A percentile compares a stretch with the other conserved stretches of the same genome.
phyloP scores from a whole-genome alignment of 2,888 invertebrate species.

The Cerastis leucographa region DNA sequence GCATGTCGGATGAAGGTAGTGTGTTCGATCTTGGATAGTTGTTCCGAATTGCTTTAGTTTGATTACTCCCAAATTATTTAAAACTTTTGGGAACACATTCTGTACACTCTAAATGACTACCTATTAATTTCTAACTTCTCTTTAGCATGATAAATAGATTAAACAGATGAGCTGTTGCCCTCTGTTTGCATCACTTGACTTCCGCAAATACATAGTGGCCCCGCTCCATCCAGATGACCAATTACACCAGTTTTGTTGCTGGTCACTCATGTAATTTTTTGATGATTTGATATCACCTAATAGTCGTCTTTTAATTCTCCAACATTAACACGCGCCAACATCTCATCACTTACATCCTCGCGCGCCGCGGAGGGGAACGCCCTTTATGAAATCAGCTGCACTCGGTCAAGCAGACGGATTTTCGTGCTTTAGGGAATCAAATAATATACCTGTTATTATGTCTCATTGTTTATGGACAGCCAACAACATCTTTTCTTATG shows the following conservation, averaged over 20 bases:
- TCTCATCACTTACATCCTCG: slow-evolving; percentile 71
- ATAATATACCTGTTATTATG: slow-evolving; percentile 77
- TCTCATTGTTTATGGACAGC: slow-evolving; percentile 71
- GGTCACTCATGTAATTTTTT: too few relatives aligned
- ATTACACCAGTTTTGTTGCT: too few relatives aligned
- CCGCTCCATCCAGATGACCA: background rate
- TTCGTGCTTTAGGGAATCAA: slow-evolving; percentile 81
- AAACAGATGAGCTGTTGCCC: too few relatives aligned
- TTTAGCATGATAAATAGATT: too few relatives aligned
- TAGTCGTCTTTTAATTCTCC: background rate
- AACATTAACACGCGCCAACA: slow-evolving; percentile 62
- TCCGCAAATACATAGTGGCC: background rate
- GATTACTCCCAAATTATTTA: background rate
- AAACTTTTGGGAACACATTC: too few relatives aligned
- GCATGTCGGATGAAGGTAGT: background rate
- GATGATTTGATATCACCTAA: background rate
- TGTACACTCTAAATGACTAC: too few relatives aligned
- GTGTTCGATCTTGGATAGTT: background rate
- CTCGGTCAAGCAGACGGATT: slow-evolving; percentile 83
- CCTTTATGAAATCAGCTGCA: slow-evolving; percentile 87
- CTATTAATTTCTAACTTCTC: too few relatives aligned
- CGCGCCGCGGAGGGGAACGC: slow-evolving; percentile 85
- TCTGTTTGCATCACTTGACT: too few relatives aligned
- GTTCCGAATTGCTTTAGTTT: background rate
- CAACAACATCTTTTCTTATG: slow-evolving; percentile 56